Evolutionary conservation across 2,797 vertebrate genomes (phyloP), one percentile per base, ranked within the genome.

Genomic region (Chromis chromis): DNA sequence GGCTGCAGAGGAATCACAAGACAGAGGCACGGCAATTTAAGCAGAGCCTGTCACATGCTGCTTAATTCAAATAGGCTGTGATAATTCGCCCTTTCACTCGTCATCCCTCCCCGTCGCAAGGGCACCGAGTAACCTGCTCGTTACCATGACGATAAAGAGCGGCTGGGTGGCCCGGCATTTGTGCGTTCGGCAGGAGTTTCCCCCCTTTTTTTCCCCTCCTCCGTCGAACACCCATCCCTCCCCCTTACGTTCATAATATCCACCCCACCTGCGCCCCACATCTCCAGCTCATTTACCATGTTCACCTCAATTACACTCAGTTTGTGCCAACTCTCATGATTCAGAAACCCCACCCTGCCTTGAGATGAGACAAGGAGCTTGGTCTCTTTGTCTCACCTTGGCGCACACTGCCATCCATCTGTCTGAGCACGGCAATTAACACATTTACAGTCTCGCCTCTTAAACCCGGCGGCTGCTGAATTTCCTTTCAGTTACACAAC

Each of bases 41-140:
- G 73, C 54, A 36, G 31, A 73, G 56, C 65, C 79, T 50, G 81
- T 94, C 93, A 89, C 91, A 93, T 88, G 87, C 86, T 83, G 80
- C 74, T 70, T 84, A 76, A 85, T 90, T 92, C 79, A 87, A 90
- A 90, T 85, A 79, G 85, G 74, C 86, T 71, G 48, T 31, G 81
- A 79, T 87, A 84, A 89, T 89, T 91, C 65, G 49, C 70, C 83
- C 72, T 85, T 91, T 90, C 85, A 86, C 72, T 83, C 48, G 49
- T 80, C 64, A 57, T 73, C 70, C 44, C 59, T 64, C 75, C 61
- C 78, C 4, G 59, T 42, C n/a, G 66, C 75, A 65, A 82, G 77
- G 86, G 78, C 69, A 70, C 69, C 66, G 49, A 70, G 71, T 67
- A 87, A 90, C 85, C 86, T 79, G 83, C 70, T n/a, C 52, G 84